phyloP scores from a whole-genome alignment of 2,888 invertebrate genomes.

The Gastrophysa polygoni region DNA sequence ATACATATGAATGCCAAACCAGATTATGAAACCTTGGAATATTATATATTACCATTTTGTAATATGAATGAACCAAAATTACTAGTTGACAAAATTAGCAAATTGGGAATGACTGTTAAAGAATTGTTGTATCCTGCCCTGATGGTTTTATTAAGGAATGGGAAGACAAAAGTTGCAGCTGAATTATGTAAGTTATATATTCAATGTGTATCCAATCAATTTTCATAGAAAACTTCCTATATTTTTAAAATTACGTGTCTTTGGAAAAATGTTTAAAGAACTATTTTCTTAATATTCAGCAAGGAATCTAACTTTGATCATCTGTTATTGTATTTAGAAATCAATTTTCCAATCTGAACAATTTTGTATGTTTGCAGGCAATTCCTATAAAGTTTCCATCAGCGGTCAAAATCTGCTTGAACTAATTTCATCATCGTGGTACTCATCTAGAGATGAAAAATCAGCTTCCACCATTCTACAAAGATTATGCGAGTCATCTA shows the following conservation, averaged over 20 bases:
- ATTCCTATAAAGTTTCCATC: constrained; percentile 58
- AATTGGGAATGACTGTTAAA: constrained; percentile 55
- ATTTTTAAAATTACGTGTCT: no score
- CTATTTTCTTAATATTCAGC: no score
- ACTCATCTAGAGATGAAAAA: constrained; percentile 59
- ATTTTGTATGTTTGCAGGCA: constrained; percentile 8
- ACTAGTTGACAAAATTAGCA: constrained; percentile 61
- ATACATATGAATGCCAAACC: constrained; percentile 61
- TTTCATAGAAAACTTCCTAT: no score
- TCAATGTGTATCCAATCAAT: neutral
- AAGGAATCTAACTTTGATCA: no score
- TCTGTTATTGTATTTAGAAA: constrained; percentile 11
- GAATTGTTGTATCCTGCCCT: constrained; percentile 60
- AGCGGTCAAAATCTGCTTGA: constrained; percentile 60
- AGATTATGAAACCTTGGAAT: constrained; percentile 64
- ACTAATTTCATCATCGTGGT: constrained; percentile 60
- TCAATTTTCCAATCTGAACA: neutral
- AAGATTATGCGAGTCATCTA: constrained; percentile 57
- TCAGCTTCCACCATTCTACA: constrained; percentile 61
- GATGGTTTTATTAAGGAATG: constrained; percentile 55
- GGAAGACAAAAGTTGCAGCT: constrained; percentile 53
- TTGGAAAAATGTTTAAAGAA: no score
- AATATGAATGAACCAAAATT: constrained; percentile 61
- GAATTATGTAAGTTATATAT: constrained; percentile 59
- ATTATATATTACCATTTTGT: constrained; percentile 64